phyloP scores from a whole-genome alignment of 2,797 vertebrate genomes.

The Coregonus suidteri region DNA sequence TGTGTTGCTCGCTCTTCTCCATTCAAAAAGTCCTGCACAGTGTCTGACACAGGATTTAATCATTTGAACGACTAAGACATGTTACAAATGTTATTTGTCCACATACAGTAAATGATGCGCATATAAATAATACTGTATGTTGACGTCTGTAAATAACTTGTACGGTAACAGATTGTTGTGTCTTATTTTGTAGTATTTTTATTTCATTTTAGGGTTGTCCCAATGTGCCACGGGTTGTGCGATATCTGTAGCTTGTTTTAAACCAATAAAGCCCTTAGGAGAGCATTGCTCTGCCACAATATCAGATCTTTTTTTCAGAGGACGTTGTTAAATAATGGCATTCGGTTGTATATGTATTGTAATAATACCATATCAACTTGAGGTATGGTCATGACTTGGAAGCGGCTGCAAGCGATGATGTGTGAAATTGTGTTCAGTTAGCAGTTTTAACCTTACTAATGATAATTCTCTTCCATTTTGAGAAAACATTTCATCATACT shows the following conservation, averaged over 20 bases:
- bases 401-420: slow-evolving; percentile 50
- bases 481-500: slow-evolving; percentile 22
- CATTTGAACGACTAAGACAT: not conserved
- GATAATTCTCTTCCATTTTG: slow-evolving; percentile 30
- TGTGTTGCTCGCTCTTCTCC: not conserved
- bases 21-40: not conserved
- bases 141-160: slow-evolving; percentile 69
- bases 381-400: slow-evolving; percentile 33
- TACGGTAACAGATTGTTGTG: slow-evolving; percentile 61
- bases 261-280: slow-evolving; percentile 43
- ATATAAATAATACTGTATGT: slow-evolving; percentile 23
- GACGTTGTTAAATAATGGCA: slow-evolving; percentile 33
- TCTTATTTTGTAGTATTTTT: slow-evolving; percentile 47
- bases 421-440: slow-evolving; percentile 39
- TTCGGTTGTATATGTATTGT: slow-evolving; percentile 20
- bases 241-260: slow-evolving; percentile 28
- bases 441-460: slow-evolving; percentile 35
- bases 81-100: slow-evolving; percentile 1
- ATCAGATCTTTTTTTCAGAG: slow-evolving; percentile 34
- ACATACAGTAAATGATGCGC: not conserved
- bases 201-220: slow-evolving; percentile 26
- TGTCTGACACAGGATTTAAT: not conserved
- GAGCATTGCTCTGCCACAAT: slow-evolving; percentile 42
- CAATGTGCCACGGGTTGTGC: slow-evolving; percentile 58
- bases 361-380: slow-evolving; percentile 14